Evolutionary conservation across 2,888 invertebrate species (phyloP).

Genomic region (Monochamus alternatus): DNA sequence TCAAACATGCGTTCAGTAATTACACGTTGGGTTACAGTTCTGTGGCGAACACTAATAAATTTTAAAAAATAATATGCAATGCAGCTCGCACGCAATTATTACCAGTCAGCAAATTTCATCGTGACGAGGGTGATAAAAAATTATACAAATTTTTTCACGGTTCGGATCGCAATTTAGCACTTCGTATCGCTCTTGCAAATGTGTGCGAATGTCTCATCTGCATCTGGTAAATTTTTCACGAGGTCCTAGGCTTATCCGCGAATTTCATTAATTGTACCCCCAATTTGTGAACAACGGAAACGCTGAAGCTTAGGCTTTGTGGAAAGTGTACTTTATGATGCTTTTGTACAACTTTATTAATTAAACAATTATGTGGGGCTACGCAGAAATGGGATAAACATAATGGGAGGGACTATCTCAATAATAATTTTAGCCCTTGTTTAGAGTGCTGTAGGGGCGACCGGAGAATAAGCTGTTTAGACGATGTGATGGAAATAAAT

Average conservation of each 20-base stretch:
- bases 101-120: no score
- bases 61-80: no score
- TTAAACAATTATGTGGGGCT: conserved; percentile 36
- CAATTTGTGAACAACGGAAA: conserved; percentile 25
- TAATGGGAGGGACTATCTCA: conserved; percentile 31
- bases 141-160: no score
- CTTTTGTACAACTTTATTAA: conserved; percentile 36
- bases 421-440: conserved; percentile 41
- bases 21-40: no score
- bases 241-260: neutral
- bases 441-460: conserved; percentile 26
- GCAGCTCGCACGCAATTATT: no score
- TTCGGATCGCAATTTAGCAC: no score
- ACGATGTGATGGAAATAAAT: neutral
- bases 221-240: neutral
- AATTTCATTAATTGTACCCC: conserved; percentile 21
- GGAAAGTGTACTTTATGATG: conserved; percentile 25
- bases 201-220: neutral
- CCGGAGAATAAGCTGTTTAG: neutral
- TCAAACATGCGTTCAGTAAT: no score
- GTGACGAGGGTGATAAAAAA: no score
- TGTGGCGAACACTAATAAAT: no score
- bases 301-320: conserved; percentile 8
- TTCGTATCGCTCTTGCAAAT: neutral
- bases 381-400: conserved; percentile 31